Base-by-base conservation (phyloP, 2,797 vertebrate genomes). In the Pelodytes ibericus region DNA sequence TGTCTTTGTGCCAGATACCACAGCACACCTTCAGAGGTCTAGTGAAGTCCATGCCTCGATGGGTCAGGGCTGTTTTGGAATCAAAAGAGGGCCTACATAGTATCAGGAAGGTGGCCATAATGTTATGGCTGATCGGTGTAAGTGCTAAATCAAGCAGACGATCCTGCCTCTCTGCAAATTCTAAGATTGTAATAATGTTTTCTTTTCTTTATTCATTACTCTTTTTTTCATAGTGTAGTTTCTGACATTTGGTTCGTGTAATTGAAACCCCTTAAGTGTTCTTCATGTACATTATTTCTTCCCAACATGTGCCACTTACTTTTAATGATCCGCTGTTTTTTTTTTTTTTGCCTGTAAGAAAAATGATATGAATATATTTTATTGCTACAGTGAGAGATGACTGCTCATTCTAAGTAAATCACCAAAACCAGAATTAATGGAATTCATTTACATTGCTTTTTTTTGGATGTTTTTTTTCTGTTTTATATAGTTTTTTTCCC, bases 371-470 rank as follows among this genome's bases (percentile, higher is more conserved):
- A 53, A 53, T 67, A 10, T 67, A 30, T 29, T 67, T 30, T 53
- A 51, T 30, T 51, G 25, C 27, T 26, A 26, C 26, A 7, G 26
- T 67, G 65, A 67, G 26, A 31, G 65, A 67, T 31, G 65, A 16
- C 47, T n/a, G 26, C 65, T 53, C 33, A 27, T 31, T 67, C 27
- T 67, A 44, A 51, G 44, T 53, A 67, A 67, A 67, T 67, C 44
- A 67, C 51, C 65, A 51, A 9, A n/a, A 51, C 27, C 11, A 27
- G 47, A 26, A n/a, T 53, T 18, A 51, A 31, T 30, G 47, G 27
- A 51, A 51, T 53, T 51, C 27, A 67, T 51, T 49, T 66, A 18
- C 24, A 67, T 67, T 11, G 27, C 26, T 51, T 20, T n/a, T n/a
- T n/a, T n/a, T n/a, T n/a, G n/a, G n/a, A n/a, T n/a, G n/a, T n/a